These are phyloP conservation scores for Smutsia gigantea DNA, from an alignment of 2,797 vertebrate genomes.

Conservation along the genomic window DNA sequence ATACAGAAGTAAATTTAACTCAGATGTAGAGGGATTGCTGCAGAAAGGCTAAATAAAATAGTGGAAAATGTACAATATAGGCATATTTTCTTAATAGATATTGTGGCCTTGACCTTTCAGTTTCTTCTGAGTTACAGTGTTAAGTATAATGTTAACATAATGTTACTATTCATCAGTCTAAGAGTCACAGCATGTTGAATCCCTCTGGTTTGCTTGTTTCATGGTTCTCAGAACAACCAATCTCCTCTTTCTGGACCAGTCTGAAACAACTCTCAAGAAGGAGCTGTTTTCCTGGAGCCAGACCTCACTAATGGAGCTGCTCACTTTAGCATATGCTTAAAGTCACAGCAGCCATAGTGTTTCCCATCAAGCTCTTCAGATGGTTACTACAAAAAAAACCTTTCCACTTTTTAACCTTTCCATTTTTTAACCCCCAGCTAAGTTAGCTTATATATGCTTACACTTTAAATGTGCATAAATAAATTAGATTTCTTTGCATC, in stretches of 20 bases:
- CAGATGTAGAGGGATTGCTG: background rate
- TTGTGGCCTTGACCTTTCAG: background rate
- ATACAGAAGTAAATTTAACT: background rate
- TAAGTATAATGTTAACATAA: background rate
- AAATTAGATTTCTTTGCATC: slow-evolving; percentile 44
- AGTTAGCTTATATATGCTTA: slow-evolving; percentile 8
- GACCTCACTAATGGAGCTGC: background rate
- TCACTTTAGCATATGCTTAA: background rate
- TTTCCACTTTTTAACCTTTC: fast-evolving
- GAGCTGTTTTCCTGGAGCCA: slow-evolving; percentile 37
- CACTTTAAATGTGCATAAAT: slow-evolving; percentile 1
- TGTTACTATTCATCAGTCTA: background rate
- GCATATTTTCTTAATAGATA: background rate
- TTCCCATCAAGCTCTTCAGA: background rate
- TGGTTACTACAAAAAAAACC: background rate
- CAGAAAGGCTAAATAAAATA: background rate
- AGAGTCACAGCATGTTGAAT: slow-evolving; percentile 43
- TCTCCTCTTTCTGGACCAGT: slow-evolving; percentile 1
- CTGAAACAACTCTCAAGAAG: slow-evolving; percentile 29
- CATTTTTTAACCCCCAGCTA: background rate
- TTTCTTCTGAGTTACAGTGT: background rate
- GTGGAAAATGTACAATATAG: background rate
- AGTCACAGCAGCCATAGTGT: background rate
- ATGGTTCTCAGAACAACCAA: slow-evolving; percentile 44
- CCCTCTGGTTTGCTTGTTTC: slow-evolving; percentile 42